Evolutionary conservation across 1,140 invertebrate genomes (phyloP).

Genomic region (Ooceraea biroi): DNA sequence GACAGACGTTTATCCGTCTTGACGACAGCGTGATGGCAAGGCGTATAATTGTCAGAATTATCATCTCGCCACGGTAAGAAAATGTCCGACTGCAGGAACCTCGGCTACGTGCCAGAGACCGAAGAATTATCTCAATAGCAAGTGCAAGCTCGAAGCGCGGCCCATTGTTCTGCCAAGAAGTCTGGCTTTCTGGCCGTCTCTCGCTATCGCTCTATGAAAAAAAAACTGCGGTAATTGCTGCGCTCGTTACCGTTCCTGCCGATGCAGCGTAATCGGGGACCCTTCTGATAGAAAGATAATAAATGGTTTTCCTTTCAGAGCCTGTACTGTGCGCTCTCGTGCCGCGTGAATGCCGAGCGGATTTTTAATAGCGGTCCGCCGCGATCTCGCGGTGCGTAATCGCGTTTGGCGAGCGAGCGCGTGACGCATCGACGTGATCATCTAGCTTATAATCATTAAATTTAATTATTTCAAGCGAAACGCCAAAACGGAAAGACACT

Average conservation of each 20-base stretch:
- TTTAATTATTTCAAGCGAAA: conserved; percentile 36
- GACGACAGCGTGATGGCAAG: not conserved
- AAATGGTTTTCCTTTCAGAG: conserved; percentile 77
- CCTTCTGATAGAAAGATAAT: conserved; percentile 77
- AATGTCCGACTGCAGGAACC: conserved; percentile 58
- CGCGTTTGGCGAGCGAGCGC: not conserved
- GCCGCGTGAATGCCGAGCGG: conserved; percentile 46
- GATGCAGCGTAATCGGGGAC: conserved; percentile 74
- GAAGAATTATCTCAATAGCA: conserved; percentile 68
- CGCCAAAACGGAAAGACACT: not conserved
- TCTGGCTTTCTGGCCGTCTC: conserved; percentile 61
- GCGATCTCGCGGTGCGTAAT: not conserved
- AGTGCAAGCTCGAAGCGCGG: conserved; percentile 62
- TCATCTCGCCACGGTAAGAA: conserved; percentile 44
- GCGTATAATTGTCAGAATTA: conserved; percentile 52
- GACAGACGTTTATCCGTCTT: conserved; percentile 9
- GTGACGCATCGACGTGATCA: conserved; percentile 7
- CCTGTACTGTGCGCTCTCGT: conserved; percentile 57
- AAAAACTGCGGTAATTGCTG: conserved; percentile 75
- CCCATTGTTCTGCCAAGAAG: conserved; percentile 76
- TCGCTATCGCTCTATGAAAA: conserved; percentile 73
- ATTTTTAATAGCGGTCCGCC: conserved; percentile 48
- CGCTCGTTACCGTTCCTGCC: conserved; percentile 77
- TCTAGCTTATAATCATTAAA: conserved; percentile 29
- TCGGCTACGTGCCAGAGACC: conserved; percentile 33